phyloP scores from a whole-genome alignment of 2,797 vertebrate species.

The Clarias fuscus region DNA sequence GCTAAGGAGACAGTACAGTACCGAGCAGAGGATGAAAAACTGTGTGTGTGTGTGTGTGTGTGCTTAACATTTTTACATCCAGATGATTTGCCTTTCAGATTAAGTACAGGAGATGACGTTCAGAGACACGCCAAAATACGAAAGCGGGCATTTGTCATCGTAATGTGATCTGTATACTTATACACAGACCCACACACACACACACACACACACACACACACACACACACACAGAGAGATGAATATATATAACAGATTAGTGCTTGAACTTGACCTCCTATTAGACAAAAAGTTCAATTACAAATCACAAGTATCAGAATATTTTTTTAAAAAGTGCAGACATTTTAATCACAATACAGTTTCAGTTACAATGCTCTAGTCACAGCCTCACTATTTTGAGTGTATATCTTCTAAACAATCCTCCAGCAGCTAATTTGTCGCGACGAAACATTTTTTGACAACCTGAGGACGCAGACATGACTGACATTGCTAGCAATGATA shows the following conservation, averaged over 20 bases:
- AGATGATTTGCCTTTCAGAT: slow-evolving; percentile 15
- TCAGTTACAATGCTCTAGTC: neutral
- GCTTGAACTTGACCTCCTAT: neutral
- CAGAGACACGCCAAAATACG: neutral
- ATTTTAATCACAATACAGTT: neutral
- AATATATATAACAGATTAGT: neutral
- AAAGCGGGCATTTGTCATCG: neutral
- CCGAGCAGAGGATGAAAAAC: neutral
- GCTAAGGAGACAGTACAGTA: neutral
- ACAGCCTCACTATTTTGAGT: neutral
- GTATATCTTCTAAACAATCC: neutral
- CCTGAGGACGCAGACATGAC: too few relatives aligned
- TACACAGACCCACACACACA: neutral
- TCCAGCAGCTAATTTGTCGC: neutral
- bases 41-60: neutral
- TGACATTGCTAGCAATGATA: too few relatives aligned
- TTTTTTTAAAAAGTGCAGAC: neutral
- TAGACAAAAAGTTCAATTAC: neutral
- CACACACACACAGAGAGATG: neutral
- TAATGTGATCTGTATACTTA: neutral
- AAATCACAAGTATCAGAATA: neutral
- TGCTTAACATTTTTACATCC: slow-evolving; percentile 3
- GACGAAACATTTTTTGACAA: too few relatives aligned
- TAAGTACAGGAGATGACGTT: neutral
- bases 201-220: neutral